Percentiles rank a stretch among this genome's conserved stretches.
Evolutionary conservation across 92 coral and sea anemone species (phyloP).

Genomic region (Umimayanthus kanabou): DNA sequence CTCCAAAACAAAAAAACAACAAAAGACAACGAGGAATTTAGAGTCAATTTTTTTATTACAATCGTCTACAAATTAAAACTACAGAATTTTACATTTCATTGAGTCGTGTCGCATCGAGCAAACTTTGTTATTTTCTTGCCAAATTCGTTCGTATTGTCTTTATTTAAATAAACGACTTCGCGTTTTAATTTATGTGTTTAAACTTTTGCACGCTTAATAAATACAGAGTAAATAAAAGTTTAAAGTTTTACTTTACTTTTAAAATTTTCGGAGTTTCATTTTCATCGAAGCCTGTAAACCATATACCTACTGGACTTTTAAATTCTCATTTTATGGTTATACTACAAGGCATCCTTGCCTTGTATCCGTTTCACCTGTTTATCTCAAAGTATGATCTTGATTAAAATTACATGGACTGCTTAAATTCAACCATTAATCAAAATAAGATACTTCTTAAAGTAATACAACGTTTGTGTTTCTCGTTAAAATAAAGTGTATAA

Average conservation of each 20-base stretch:
- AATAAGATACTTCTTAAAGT: not conserved
- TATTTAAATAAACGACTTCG: conserved; percentile 1
- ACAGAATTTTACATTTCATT: not conserved
- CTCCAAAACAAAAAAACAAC: not conserved
- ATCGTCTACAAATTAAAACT: not conserved
- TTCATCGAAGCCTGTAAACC: not conserved
- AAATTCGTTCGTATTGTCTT: not conserved
- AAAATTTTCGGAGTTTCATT: not conserved
- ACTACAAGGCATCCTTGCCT: not conserved
- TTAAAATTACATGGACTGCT: not conserved
- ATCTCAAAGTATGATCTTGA: not conserved
- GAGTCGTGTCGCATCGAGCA: not conserved
- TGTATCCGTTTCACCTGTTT: not conserved
- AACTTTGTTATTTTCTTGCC: not conserved
- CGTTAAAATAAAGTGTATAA: not conserved
- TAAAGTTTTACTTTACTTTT: conserved; percentile 19
- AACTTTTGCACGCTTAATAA: not conserved
- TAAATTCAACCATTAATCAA: not conserved
- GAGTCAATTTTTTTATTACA: conserved; percentile 26
- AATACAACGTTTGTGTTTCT: too few species aligned
- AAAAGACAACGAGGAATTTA: not conserved
- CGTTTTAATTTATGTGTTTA: not conserved
- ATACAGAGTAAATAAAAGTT: conserved; percentile 15
- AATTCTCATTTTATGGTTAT: not conserved
- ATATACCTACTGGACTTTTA: not conserved